Conservation (phyloP, 2,113 vertebrate genomes). For the Tenebrosternarchus preto region DNA sequence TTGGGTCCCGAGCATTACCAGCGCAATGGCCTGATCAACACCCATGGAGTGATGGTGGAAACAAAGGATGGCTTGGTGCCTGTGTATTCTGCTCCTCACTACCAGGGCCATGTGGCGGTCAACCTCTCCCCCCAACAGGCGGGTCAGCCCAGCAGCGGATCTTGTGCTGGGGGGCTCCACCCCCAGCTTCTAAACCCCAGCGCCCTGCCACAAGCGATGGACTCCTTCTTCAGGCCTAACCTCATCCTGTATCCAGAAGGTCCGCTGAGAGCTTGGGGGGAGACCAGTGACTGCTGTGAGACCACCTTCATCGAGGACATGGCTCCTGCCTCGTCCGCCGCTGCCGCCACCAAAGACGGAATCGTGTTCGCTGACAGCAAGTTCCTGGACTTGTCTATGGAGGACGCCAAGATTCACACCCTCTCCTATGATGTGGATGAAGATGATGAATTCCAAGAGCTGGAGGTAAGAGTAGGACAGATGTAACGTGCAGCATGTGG, state of each 20-base stretch:
- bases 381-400: slow-evolving; percentile 81
- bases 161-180: slow-evolving; percentile 65
- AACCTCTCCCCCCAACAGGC: slow-evolving; percentile 60
- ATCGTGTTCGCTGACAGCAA: slow-evolving; percentile 80
- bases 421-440: slow-evolving; percentile 90
- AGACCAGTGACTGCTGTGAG: slow-evolving; percentile 85
- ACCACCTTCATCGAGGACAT: slow-evolving; percentile 91
- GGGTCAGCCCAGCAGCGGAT: slow-evolving; percentile 58
- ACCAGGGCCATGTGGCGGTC: slow-evolving; percentile 73
- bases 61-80: slow-evolving; percentile 79
- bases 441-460: slow-evolving; percentile 89
- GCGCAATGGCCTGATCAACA: slow-evolving; percentile 87
- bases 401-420: slow-evolving; percentile 87
- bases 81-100: slow-evolving; percentile 82
- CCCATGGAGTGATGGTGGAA: slow-evolving; percentile 79
- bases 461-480: slow-evolving; percentile 80
- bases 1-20: slow-evolving; percentile 65
- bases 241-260: slow-evolving; percentile 87
- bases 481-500: background rate
- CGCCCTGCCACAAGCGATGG: slow-evolving; percentile 77
- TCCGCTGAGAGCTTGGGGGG: slow-evolving; percentile 80
- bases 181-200: slow-evolving; percentile 88
- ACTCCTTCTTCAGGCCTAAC: slow-evolving; percentile 79
- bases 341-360: slow-evolving; percentile 78
- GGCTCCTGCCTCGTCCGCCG: slow-evolving; percentile 72